Base-by-base conservation (phyloP, 1,140 invertebrate species). In the Panagrolaimus sp. region DNA sequence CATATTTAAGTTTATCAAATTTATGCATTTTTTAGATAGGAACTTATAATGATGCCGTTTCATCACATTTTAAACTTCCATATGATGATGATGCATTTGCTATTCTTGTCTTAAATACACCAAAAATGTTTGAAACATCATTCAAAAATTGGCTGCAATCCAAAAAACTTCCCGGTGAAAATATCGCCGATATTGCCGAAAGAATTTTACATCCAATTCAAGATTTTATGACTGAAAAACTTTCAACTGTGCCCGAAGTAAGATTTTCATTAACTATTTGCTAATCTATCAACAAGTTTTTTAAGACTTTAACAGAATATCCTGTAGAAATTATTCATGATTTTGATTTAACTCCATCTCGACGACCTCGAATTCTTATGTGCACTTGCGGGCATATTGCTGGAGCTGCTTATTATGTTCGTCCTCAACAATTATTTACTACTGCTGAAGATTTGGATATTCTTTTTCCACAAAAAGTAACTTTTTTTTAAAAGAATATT, bases 361-460 rank as follows among this genome's bases (percentile, higher is more conserved):
- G 74, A 9, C 45, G 68, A n/a, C 74, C 74, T 1, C 75, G 74
- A 44, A 76, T 76, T 66, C 73, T 76, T 7, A 76, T 76, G 74
- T 69, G 68, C 17, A 76, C 74, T 12, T 75, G 73, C 38, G 74
- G 74, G 0, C 74, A 76, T 47, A 63, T 76, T 5, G 68, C 74
- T 15, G 73, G 73, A 17, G 73, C 72, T 0, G 73, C 72, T 0
- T 76, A 72, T 43, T 75, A 76, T 24, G 76, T 71, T 63, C 69
- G 68, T n/a, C 73, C 72, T 15, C 26, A 63, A 0, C 17, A 63
- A 21, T 55, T 74, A 26, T 45, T 63, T n/a, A 38, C 55, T 21
- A 63, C 45, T 24, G 0, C 24, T 21, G 70, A 69, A 69, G 62
- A 70, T 45, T 5, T 63, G 12, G 52, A 44, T 6, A 32, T 43